These are phyloP conservation scores for Staurois parvus DNA, from an alignment of 2,797 vertebrate genomes.

Conservation along the genomic window DNA sequence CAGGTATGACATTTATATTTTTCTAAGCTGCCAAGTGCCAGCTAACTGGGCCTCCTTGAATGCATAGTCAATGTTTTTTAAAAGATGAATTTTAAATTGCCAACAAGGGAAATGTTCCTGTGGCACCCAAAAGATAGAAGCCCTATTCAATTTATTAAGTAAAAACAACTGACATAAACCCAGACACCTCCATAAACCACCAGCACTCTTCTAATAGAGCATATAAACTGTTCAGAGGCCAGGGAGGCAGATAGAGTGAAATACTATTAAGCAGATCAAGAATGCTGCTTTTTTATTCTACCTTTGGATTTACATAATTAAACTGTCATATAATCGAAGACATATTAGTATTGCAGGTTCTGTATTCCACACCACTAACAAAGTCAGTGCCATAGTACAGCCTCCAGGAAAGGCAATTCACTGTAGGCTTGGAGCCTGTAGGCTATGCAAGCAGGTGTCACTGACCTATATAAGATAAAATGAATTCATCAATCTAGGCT, in stretches of 20 bases:
- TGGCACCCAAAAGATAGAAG: no score
- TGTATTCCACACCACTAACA: background rate
- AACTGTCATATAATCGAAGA: background rate
- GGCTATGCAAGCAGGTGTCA: background rate
- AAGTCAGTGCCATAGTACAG: background rate
- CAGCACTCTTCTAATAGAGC: no score
- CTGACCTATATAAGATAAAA: background rate
- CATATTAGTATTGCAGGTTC: background rate
- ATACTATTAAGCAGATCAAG: background rate
- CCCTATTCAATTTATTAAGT: no score
- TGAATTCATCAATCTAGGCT: background rate
- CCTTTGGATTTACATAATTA: background rate
- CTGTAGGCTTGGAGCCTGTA: background rate
- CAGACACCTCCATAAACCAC: no score
- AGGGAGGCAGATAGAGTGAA: background rate
- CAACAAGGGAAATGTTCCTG: no score
- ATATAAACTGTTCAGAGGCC: background rate
- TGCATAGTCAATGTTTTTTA: no score
- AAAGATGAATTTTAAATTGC: no score
- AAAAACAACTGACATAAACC: no score
- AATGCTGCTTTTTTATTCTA: background rate
- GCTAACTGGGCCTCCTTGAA: no score
- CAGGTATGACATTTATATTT: no score
- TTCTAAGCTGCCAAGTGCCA: no score
- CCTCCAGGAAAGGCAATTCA: background rate